Conservation (phyloP, 2,113 vertebrate species). For the Plotosus lineatus region DNA sequence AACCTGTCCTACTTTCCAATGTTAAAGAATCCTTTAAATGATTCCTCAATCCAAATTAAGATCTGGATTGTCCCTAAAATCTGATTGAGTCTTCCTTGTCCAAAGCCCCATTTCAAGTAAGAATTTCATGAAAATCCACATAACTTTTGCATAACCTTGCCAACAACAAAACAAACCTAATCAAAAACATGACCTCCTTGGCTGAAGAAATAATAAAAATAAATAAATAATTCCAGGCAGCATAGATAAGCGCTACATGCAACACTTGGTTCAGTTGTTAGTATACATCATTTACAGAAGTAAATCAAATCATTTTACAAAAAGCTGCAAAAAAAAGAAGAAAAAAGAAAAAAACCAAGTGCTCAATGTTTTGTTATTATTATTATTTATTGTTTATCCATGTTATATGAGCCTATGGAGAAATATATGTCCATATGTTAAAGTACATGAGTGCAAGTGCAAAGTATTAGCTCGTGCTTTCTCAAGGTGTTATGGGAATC, state of each 20-base stretch:
- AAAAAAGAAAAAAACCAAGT: not conserved
- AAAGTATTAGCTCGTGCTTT: conserved; percentile 45
- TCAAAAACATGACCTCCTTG: too few relatives aligned
- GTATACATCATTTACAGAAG: not conserved
- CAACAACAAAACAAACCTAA: too few relatives aligned
- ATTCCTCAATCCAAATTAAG: too few relatives aligned
- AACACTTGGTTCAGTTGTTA: not conserved
- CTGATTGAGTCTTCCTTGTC: too few relatives aligned
- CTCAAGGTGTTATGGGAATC: conserved; percentile 42
- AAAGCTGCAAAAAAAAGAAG: not conserved
- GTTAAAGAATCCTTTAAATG: too few relatives aligned
- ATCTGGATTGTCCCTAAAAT: too few relatives aligned
- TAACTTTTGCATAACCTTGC: too few relatives aligned
- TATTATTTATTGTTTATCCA: conserved; percentile 51
- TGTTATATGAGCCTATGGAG: conserved; percentile 57
- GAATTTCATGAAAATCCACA: too few relatives aligned
- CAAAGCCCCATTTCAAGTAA: too few relatives aligned
- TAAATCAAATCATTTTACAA: too few relatives aligned
- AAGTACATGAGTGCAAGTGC: conserved; percentile 58
- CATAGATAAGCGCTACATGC: not conserved
- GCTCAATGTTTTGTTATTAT: conserved; percentile 55
- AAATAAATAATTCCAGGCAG: not conserved
- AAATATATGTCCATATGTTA: conserved; percentile 45
- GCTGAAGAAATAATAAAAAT: not conserved
- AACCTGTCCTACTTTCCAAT: too few relatives aligned